phyloP scores from a whole-genome alignment of 2,797 vertebrate genomes.

The Eospalax fontanierii region DNA sequence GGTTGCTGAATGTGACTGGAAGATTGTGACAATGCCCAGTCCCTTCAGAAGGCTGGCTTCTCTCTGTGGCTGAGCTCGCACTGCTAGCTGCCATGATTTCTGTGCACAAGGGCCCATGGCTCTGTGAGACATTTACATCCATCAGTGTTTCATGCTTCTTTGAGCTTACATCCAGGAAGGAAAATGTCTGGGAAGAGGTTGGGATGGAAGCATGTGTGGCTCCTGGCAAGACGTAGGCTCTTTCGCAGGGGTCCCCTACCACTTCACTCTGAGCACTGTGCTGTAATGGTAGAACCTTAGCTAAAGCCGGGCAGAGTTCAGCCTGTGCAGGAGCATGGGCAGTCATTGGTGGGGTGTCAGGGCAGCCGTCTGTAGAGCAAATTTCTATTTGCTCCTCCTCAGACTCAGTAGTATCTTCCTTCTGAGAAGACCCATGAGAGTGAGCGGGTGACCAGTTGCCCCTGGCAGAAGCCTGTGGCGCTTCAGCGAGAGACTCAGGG shows the following conservation, averaged over 20 bases:
- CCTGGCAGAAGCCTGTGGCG: constrained; percentile 53
- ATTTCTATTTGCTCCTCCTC: constrained; percentile 95
- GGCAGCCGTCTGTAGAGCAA: constrained; percentile 82
- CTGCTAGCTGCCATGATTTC: background rate
- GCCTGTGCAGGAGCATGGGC: constrained; percentile 2
- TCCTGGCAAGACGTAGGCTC: constrained; percentile 62
- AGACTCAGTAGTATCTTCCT: constrained; percentile 86
- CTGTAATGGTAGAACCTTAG: constrained; percentile 63
- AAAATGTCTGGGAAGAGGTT: constrained; percentile 12
- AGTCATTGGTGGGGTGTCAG: fast-evolving
- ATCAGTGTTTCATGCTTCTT: background rate
- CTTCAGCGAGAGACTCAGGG: constrained; percentile 90
- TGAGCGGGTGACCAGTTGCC: constrained; percentile 7
- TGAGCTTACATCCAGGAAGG: constrained; percentile 62
- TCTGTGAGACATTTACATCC: background rate
- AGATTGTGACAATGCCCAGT: constrained; percentile 62
- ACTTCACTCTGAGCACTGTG: constrained; percentile 67
- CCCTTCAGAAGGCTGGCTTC: constrained; percentile 67
- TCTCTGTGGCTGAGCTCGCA: constrained; percentile 6
- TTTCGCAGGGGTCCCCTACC: constrained; percentile 66
- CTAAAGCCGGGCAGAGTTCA: background rate
- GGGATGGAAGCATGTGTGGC: constrained; percentile 22
- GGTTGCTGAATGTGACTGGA: constrained; percentile 49
- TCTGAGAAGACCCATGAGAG: background rate
- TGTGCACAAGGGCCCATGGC: constrained; percentile 58